A percentile compares a stretch with the other conserved stretches of the same genome.
These are phyloP conservation scores for Hesperophylax magnus DNA, from an alignment of 1,140 invertebrate species.

Conservation along the genomic window DNA sequence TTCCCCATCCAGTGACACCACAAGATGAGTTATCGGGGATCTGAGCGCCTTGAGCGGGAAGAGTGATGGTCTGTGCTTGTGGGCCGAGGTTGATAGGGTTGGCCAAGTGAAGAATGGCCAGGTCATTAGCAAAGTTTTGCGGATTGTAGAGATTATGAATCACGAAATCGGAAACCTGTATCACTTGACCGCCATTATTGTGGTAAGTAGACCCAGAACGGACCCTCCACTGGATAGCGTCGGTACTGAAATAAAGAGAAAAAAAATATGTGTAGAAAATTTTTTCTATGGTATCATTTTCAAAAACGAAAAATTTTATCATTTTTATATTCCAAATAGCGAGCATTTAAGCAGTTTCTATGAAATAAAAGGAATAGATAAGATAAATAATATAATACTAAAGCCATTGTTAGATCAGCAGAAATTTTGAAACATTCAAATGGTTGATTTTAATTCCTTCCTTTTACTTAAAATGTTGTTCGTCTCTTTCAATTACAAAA, in stretches of 20 bases:
- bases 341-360: too few species aligned
- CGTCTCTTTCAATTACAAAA: too few species aligned
- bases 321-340: too few species aligned
- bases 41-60: slow-evolving; percentile 55
- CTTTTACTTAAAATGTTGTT: too few species aligned
- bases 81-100: slow-evolving; percentile 59
- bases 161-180: slow-evolving; percentile 59
- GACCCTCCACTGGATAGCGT: slow-evolving; percentile 47
- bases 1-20: slow-evolving; percentile 65
- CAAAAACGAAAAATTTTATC: too few species aligned
- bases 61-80: slow-evolving; percentile 57
- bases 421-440: too few species aligned
- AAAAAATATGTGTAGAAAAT: too few species aligned
- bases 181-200: slow-evolving; percentile 60
- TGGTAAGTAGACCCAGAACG: slow-evolving; percentile 62
- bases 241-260: slow-evolving; percentile 10
- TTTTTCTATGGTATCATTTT: too few species aligned
- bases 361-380: too few species aligned
- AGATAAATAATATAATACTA: too few species aligned
- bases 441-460: too few species aligned
- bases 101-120: slow-evolving; percentile 52
- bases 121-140: slow-evolving; percentile 62
- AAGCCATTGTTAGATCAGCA: too few species aligned
- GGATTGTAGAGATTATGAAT: neutral
- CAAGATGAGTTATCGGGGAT: slow-evolving; percentile 61